Evolutionary conservation across 2,797 vertebrate genomes (phyloP).

Genomic region (Glyptemys insculpta): DNA sequence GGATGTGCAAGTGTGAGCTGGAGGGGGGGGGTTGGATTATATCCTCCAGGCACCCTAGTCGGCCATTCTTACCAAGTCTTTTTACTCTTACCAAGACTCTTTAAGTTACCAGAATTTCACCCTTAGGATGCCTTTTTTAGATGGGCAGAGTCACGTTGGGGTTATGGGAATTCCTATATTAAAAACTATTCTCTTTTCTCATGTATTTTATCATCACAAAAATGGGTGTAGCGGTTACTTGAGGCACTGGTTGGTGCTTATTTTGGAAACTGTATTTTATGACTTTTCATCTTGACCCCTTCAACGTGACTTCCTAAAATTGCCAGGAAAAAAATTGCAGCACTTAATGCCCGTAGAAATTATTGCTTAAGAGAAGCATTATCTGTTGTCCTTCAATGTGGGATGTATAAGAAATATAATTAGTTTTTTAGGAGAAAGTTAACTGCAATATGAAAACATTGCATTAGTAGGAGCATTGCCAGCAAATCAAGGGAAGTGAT

Average conservation of each 20-base stretch:
- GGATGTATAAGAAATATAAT: neutral
- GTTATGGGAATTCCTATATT: neutral
- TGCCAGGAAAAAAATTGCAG: neutral
- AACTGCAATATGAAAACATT: neutral
- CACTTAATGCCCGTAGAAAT: neutral
- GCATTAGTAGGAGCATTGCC: too few species aligned
- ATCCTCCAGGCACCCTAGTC: neutral
- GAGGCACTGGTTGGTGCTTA: neutral
- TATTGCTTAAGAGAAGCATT: neutral
- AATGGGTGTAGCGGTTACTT: neutral
- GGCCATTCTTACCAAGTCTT: neutral
- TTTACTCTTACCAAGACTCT: neutral
- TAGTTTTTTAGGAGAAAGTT: neutral
- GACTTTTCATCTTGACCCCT: neutral
- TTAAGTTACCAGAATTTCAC: neutral
- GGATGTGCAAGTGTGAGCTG: neutral
- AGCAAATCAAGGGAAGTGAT: too few species aligned
- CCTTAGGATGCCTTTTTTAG: neutral
- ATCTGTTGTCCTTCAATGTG: neutral
- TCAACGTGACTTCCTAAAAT: neutral
- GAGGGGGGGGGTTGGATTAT: neutral
- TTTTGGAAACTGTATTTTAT: neutral
- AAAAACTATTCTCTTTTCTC: neutral
- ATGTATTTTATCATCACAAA: neutral
- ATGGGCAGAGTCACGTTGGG: neutral